Conservation (phyloP, 2,113 vertebrate genomes). For the Burhinus oedicnemus region DNA sequence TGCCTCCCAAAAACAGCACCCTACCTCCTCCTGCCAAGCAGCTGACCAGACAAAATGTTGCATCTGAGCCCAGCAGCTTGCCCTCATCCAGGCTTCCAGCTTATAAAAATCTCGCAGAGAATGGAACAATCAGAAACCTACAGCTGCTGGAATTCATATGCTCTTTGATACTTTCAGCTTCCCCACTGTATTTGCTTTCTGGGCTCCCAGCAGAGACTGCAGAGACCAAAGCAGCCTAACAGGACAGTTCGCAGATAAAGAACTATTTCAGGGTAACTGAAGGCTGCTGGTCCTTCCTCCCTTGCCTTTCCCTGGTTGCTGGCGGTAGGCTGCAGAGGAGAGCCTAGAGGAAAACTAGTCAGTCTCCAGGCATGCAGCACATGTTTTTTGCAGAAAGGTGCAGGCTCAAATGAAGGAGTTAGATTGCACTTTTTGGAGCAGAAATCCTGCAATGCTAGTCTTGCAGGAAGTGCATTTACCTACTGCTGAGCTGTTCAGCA, state of each 20-base stretch:
- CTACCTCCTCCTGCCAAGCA: not conserved
- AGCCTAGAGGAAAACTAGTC: not conserved
- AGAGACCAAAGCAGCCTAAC: not conserved
- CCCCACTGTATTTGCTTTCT: not conserved
- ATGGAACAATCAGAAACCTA: not conserved
- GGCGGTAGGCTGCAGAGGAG: not conserved
- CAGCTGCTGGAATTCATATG: not conserved
- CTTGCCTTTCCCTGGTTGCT: not conserved
- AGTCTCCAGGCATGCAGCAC: not conserved
- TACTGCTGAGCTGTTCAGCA: not conserved
- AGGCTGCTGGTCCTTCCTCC: not conserved
- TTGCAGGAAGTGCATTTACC: not conserved
- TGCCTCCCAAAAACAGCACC: not conserved
- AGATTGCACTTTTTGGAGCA: not conserved
- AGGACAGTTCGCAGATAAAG: not conserved
- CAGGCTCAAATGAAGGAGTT: not conserved
- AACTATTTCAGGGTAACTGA: not conserved
- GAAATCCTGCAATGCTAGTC: not conserved
- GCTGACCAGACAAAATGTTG: not conserved
- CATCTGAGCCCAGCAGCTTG: not conserved
- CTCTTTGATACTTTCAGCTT: fast-evolving
- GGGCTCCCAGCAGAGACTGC: not conserved
- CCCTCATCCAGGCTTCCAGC: not conserved
- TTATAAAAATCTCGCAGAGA: not conserved
- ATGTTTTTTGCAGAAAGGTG: not conserved